Evolutionary conservation across 1,140 invertebrate species (phyloP).

Genomic region (Drosophila jambulina): DNA sequence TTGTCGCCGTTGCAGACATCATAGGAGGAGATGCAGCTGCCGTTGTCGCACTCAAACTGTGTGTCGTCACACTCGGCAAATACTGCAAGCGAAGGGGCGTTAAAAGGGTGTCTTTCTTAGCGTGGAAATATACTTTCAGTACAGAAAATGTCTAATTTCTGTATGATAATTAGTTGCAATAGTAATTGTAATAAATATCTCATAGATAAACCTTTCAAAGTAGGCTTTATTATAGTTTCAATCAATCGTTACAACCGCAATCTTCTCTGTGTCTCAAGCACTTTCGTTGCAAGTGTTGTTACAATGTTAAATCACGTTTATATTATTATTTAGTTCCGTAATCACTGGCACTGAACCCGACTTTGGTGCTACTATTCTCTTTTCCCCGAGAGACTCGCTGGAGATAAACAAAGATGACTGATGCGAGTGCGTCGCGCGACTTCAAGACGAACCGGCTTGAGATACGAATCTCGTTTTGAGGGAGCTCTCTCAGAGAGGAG

Average conservation of each 20-base stretch:
- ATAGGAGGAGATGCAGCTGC: slow-evolving; percentile 69
- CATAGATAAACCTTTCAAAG: not conserved
- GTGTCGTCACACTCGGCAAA: slow-evolving; percentile 26
- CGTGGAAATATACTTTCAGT: not conserved
- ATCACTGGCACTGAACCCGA: not conserved
- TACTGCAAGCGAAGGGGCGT: not conserved
- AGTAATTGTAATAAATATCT: not conserved
- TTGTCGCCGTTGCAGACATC: slow-evolving; percentile 83
- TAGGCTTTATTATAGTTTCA: not conserved
- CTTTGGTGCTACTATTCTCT: not conserved
- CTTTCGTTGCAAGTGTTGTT: too few species aligned
- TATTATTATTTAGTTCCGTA: slow-evolving; percentile 27
- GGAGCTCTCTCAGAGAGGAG: slow-evolving; percentile 20
- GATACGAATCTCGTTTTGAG: slow-evolving; percentile 56
- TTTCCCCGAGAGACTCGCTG: slow-evolving; percentile 10
- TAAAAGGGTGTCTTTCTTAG: not conserved
- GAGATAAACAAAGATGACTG: slow-evolving; percentile 43
- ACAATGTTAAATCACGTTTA: slow-evolving; percentile 1
- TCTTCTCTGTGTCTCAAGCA: not conserved
- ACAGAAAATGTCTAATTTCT: not conserved
- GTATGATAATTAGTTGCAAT: not conserved
- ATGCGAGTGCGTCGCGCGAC: slow-evolving; percentile 11
- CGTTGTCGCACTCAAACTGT: slow-evolving; percentile 70
- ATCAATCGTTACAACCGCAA: not conserved
- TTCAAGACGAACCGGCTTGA: slow-evolving; percentile 55